Evolutionary conservation across 2,888 invertebrate genomes (phyloP).

Genomic region (Lamproptera curius): DNA sequence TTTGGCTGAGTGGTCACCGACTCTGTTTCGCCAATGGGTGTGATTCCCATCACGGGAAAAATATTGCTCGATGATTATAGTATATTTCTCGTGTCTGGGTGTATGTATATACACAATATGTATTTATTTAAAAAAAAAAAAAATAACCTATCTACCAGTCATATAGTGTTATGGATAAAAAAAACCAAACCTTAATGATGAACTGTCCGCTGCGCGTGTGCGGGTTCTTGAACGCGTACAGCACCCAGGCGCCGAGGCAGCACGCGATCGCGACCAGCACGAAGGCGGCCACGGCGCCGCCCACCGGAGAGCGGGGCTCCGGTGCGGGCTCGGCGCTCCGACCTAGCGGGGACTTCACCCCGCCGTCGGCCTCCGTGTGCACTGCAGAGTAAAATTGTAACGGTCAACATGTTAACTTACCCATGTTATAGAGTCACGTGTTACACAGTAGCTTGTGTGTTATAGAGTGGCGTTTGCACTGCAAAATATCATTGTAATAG

Average conservation of each 20-base stretch:
- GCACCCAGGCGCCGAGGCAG: slow-evolving; percentile 86
- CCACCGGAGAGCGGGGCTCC: slow-evolving; percentile 38
- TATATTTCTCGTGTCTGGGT: too few relatives aligned
- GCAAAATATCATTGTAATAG: too few relatives aligned
- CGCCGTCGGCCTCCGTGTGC: slow-evolving; percentile 21
- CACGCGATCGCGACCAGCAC: slow-evolving; percentile 83
- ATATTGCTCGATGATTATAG: too few relatives aligned
- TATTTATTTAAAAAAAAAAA: too few relatives aligned
- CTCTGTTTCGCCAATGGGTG: too few relatives aligned
- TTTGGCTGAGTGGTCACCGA: too few relatives aligned
- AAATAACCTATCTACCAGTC: too few relatives aligned
- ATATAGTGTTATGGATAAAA: too few relatives aligned
- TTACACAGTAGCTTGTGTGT: neutral
- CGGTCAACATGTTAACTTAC: neutral
- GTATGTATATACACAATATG: too few relatives aligned
- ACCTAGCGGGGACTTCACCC: slow-evolving; percentile 4
- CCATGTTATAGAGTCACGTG: neutral
- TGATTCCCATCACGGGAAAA: too few relatives aligned
- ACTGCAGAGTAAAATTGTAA: slow-evolving; percentile 5
- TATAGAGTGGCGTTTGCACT: neutral
- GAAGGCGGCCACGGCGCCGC: slow-evolving; percentile 81
- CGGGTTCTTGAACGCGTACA: slow-evolving; percentile 97
- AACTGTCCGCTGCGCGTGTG: slow-evolving; percentile 97
- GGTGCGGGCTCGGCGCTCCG: slow-evolving; percentile 11
- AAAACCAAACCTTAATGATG: slow-evolving; percentile 97